These are phyloP conservation scores for Tragulus kanchil DNA, from an alignment of 2,113 vertebrate species.

Conservation along the genomic window DNA sequence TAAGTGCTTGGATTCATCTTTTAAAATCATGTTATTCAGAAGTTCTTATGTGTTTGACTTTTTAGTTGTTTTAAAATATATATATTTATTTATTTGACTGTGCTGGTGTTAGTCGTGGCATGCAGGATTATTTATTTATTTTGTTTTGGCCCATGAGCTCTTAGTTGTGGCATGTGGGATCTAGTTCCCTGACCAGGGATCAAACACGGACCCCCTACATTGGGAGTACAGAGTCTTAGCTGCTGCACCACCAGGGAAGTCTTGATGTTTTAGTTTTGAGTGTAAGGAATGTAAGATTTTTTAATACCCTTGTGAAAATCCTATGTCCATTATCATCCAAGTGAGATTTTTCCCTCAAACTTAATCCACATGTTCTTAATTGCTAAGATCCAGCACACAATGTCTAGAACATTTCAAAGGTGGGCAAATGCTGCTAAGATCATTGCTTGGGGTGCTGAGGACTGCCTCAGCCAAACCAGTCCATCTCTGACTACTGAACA, in stretches of 20 bases:
- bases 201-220: background rate
- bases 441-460: background rate
- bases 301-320: constrained; percentile 39
- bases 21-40: constrained; percentile 52
- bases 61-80: background rate
- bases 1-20: constrained; percentile 43
- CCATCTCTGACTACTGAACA: constrained; percentile 13
- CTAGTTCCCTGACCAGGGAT: background rate
- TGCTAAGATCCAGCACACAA: constrained; percentile 25
- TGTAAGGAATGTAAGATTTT: background rate
- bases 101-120: background rate
- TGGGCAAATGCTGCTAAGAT: background rate
- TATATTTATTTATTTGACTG: background rate
- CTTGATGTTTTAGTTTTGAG: constrained; percentile 33
- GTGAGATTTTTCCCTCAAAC: background rate
- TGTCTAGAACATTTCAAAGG: background rate
- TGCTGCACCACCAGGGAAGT: background rate
- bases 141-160: background rate
- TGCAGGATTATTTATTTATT: background rate
- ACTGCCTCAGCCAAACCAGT: background rate
- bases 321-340: constrained; percentile 5
- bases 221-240: background rate
- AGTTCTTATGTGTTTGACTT: constrained; percentile 14
- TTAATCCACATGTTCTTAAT: constrained; percentile 22
- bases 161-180: background rate